These are phyloP conservation scores for Scaptomyza pallida DNA, from an alignment of 1,140 invertebrate species.

Conservation along the genomic window DNA sequence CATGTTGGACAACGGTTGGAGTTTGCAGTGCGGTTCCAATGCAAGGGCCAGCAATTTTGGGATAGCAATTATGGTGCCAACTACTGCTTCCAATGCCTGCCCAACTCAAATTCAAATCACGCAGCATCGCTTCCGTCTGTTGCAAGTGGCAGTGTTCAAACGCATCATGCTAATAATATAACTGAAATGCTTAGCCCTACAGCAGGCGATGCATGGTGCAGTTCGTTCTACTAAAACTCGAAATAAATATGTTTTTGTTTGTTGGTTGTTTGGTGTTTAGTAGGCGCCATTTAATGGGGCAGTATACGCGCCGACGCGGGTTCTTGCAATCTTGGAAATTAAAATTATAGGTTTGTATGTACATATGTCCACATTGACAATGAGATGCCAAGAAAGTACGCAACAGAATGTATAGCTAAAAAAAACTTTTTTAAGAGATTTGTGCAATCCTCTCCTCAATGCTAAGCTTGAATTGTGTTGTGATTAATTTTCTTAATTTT, in stretches of 20 bases:
- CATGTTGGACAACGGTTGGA: slow-evolving; percentile 90
- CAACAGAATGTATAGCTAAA: too few species aligned
- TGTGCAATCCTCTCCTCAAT: too few species aligned
- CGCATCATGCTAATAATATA: slow-evolving; percentile 54
- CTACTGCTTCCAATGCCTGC: slow-evolving; percentile 93
- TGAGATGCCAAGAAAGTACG: too few species aligned
- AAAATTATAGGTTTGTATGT: too few species aligned
- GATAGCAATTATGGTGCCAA: slow-evolving; percentile 94
- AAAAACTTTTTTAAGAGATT: too few species aligned
- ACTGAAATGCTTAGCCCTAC: slow-evolving; percentile 76
- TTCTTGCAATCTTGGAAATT: too few species aligned
- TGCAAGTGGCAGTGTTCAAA: slow-evolving; percentile 62
- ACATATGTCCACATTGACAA: too few species aligned
- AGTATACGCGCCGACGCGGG: slow-evolving; percentile 47
- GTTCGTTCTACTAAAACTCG: slow-evolving; percentile 72
- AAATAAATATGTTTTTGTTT: neutral
- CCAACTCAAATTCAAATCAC: slow-evolving; percentile 81
- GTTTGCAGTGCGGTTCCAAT: slow-evolving; percentile 93
- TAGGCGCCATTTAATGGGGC: slow-evolving; percentile 34
- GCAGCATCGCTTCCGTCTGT: slow-evolving; percentile 67
- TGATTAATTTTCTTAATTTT: too few species aligned
- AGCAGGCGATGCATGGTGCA: slow-evolving; percentile 81
- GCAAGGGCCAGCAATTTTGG: slow-evolving; percentile 94
- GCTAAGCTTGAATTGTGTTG: too few species aligned
- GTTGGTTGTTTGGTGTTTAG: slow-evolving; percentile 1